Conservation (phyloP, 1,140 invertebrate species). For the Pomacea maculata region DNA sequence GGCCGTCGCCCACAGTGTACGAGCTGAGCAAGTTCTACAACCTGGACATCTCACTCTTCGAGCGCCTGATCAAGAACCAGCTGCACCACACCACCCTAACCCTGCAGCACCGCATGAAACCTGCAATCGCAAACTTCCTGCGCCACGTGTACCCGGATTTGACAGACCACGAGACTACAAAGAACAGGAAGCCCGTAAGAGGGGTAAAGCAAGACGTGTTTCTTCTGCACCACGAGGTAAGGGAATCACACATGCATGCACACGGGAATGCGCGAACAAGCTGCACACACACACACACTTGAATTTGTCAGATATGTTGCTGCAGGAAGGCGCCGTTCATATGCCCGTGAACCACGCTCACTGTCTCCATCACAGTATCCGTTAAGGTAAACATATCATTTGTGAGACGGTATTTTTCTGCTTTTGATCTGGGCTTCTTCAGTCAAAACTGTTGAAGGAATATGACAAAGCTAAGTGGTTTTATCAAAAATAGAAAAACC, state of each 20-base stretch:
- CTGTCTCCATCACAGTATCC: no score
- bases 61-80: slow-evolving; percentile 50
- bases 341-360: no score
- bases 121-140: slow-evolving; percentile 63
- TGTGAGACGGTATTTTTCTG: no score
- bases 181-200: slow-evolving; percentile 49
- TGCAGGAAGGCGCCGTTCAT: no score
- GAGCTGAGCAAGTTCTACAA: slow-evolving; percentile 55
- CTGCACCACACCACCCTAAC: slow-evolving; percentile 55
- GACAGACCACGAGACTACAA: slow-evolving; percentile 56
- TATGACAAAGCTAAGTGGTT: no score
- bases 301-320: no score
- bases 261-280: background rate
- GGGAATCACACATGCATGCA: background rate
- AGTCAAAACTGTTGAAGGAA: no score
- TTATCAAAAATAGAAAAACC: no score
- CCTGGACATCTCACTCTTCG: slow-evolving; percentile 64
- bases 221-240: slow-evolving; percentile 60
- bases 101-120: slow-evolving; percentile 52
- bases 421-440: no score
- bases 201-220: slow-evolving; percentile 62
- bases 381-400: no score
- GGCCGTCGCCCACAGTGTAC: slow-evolving; percentile 62
- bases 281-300: no score
- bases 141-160: slow-evolving; percentile 62